Percentiles rank a stretch among this genome's conserved stretches.
phyloP scores from a whole-genome alignment of 2,888 invertebrate species.

The Gonocerus acuteangulatus region DNA sequence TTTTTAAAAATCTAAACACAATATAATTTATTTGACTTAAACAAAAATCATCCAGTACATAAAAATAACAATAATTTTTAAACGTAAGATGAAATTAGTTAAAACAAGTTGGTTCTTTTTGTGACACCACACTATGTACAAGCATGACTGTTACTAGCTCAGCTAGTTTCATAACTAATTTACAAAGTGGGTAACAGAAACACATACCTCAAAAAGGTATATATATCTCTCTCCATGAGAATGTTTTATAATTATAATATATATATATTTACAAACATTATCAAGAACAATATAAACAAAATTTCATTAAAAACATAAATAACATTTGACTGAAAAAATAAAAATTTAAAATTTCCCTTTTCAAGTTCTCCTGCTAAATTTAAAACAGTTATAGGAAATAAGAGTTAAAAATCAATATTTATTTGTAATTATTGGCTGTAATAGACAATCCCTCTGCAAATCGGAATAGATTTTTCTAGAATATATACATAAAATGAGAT shows the following conservation, averaged over 20 bases:
- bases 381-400: too few species aligned
- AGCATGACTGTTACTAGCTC: constrained; percentile 1
- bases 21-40: constrained; percentile 20
- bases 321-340: too few species aligned
- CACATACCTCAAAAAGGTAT: neutral
- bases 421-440: too few species aligned
- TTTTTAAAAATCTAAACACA: constrained; percentile 21
- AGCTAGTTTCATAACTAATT: constrained; percentile 1
- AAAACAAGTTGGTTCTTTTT: neutral
- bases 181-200: constrained; percentile 5
- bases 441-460: too few species aligned
- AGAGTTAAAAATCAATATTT: too few species aligned
- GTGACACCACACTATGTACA: constrained; percentile 11
- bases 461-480: too few species aligned
- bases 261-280: neutral
- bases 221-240: neutral
- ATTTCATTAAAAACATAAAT: too few species aligned
- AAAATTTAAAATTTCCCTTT: too few species aligned
- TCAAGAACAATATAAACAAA: too few species aligned
- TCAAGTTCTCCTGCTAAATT: too few species aligned
- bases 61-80: constrained; percentile 17
- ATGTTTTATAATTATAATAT: neutral
- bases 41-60: constrained; percentile 8
- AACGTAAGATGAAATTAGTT: neutral
- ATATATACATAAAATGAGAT: too few species aligned